A percentile compares a stretch with the other conserved stretches of the same genome.
Evolutionary conservation across 2,888 invertebrate genomes (phyloP).

Genomic region (Cosmia pyralina): DNA sequence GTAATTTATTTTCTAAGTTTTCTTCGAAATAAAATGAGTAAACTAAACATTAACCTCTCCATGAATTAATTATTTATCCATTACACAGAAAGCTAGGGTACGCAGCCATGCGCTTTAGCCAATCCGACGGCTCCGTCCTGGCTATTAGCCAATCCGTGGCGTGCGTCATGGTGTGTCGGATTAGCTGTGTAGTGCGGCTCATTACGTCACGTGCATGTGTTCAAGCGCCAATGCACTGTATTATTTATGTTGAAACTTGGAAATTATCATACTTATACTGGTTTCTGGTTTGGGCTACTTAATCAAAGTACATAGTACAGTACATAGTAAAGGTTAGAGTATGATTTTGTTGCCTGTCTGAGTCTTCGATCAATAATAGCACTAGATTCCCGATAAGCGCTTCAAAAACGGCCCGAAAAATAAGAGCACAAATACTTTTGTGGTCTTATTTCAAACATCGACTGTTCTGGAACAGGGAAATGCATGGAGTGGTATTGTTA

Average conservation of each 20-base stretch:
- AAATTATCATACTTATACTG: neutral
- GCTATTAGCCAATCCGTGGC: constrained; percentile 44
- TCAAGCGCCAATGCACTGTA: neutral
- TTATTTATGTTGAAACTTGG: neutral
- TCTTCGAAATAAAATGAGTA: neutral
- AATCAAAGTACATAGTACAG: neutral
- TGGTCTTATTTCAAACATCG: too few relatives aligned
- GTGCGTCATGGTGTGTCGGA: constrained; percentile 38
- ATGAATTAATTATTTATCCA: constrained; percentile 22
- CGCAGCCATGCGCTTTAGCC: constrained; percentile 38
- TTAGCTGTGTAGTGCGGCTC: constrained; percentile 19
- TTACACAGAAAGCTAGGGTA: constrained; percentile 32
- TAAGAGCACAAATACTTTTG: too few relatives aligned
- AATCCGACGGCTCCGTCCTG: constrained; percentile 40
- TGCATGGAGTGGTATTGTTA: too few relatives aligned
- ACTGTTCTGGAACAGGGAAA: too few relatives aligned
- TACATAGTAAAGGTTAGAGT: too few relatives aligned
- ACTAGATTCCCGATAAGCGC: too few relatives aligned
- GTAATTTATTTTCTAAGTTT: too few relatives aligned
- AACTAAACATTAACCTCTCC: neutral
- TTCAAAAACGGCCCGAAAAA: too few relatives aligned
- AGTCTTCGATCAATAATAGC: too few relatives aligned
- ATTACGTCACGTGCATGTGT: constrained; percentile 28
- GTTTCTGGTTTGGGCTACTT: neutral
- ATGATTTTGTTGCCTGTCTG: neutral